Conservation (phyloP, 92 coral and sea anemone species). For the Metridium senile region DNA sequence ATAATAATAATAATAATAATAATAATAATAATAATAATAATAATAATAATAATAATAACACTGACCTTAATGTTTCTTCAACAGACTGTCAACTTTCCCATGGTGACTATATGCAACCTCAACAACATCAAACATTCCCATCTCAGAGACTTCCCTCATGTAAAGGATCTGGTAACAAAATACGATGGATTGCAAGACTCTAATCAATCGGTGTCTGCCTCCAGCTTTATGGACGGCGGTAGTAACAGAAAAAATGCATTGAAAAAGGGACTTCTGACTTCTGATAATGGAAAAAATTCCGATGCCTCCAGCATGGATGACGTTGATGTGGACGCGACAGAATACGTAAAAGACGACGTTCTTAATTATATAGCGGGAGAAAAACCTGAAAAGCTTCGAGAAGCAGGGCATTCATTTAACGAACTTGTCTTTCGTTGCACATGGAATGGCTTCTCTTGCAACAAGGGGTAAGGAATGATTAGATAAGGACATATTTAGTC, state of each 20-base stretch:
- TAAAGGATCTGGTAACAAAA: not conserved
- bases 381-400: conserved; percentile 25
- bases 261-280: conserved; percentile 6
- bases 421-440: conserved; percentile 72
- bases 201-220: not conserved
- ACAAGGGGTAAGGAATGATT: conserved; percentile 48
- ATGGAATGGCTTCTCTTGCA: conserved; percentile 79
- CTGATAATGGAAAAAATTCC: not conserved
- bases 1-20: too few species aligned
- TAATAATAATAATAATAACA: too few species aligned
- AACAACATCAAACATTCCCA: conserved; percentile 68
- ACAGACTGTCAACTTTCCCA: conserved; percentile 76
- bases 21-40: too few species aligned
- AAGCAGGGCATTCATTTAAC: conserved; percentile 73
- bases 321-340: conserved; percentile 51
- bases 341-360: conserved; percentile 64
- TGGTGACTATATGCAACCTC: conserved; percentile 90
- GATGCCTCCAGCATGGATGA: conserved; percentile 15
- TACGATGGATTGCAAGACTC: conserved; percentile 14
- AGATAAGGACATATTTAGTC: too few species aligned
- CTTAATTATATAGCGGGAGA: conserved; percentile 36
- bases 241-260: conserved; percentile 13
- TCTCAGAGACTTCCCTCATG: conserved; percentile 32
- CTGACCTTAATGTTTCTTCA: too few species aligned
- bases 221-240: not conserved